Evolutionary conservation across 2,113 vertebrate species (phyloP).

Genomic region (Channa argus): DNA sequence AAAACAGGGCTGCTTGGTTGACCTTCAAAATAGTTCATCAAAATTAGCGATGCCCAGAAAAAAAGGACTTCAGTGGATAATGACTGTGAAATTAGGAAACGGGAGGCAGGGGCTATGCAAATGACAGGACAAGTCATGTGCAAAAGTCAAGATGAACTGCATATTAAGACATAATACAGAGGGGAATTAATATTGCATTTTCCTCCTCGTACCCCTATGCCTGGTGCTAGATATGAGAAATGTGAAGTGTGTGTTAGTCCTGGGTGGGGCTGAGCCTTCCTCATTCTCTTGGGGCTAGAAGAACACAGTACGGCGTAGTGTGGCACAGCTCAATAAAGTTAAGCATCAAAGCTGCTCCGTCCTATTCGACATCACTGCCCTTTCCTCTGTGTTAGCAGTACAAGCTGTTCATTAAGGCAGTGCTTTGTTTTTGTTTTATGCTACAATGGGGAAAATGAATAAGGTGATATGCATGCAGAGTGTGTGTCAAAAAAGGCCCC

Average conservation of each 20-base stretch:
- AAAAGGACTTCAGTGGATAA: conserved; percentile 97
- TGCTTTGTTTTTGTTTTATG: conserved; percentile 74
- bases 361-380: conserved; percentile 72
- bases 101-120: conserved; percentile 92
- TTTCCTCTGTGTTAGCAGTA: conserved; percentile 61
- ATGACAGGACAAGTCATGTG: conserved; percentile 95
- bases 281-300: conserved; percentile 23
- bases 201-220: conserved; percentile 60
- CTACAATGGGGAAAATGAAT: conserved; percentile 51
- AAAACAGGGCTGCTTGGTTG: conserved; percentile 75
- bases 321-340: conserved; percentile 53
- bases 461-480: conserved; percentile 66
- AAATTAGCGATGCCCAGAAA: conserved; percentile 98
- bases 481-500: conserved; percentile 60
- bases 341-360: conserved; percentile 54
- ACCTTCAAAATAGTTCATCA: conserved; percentile 99
- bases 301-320: conserved; percentile 24
- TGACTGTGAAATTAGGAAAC: conserved; percentile 98
- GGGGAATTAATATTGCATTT: conserved; percentile 92
- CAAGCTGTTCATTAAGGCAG: conserved; percentile 70
- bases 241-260: conserved; percentile 51
- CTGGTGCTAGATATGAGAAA: conserved; percentile 59
- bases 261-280: conserved; percentile 53
- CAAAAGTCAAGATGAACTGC: conserved; percentile 95
- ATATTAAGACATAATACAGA: conserved; percentile 93